Base-by-base conservation (phyloP, 2,113 vertebrate species). In the Otus sunia region DNA sequence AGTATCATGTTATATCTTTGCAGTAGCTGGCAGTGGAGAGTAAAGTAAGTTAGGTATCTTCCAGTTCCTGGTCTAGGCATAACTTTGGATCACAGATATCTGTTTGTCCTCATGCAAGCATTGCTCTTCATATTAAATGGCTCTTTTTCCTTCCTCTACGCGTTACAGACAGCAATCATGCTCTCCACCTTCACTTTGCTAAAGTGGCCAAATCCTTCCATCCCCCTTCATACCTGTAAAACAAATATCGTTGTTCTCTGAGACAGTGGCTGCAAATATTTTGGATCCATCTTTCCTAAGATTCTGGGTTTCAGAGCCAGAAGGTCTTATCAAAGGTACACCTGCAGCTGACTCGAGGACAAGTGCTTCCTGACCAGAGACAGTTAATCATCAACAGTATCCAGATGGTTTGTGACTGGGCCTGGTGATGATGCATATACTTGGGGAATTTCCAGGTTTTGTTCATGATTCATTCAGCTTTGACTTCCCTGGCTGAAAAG, bases 391-490 rank as follows among this genome's bases (percentile, higher is more conserved):
- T 85, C 73, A 66, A 2, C 73, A 82, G 50, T 87, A 81, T 74
- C 76, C 97, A 97, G 95, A 96, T 94, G 92, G 94, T 90, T 88
- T 94, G 63, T 92, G 82, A 67, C 96, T 81, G 69, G 84, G 69
- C 76, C 64, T 79, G n/a, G 60, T 87, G 91, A 52, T 91, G 94
- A 94, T 89, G 76, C 88, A 85, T 10, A 37, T 37, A 77, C 43
- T 96, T 91, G 94, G 91, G 86, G 80, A 75, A 89, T 85, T 89
- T 97, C 86, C 94, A 94, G 91, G 66, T 94, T 97, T 95, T 91
- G 56, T 91, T 91, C 64, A 19, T 94, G 80, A 96, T 94, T 94
- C 94, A 91, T 94, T 92, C 95, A 86, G 88, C 66, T 94, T 94
- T 94, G 86, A 95, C 68, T 94, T 92, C 56, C 52, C 73, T 2